These are phyloP conservation scores for Dromiciops gliroides DNA, from an alignment of 2,113 vertebrate species.

Conservation along the genomic window DNA sequence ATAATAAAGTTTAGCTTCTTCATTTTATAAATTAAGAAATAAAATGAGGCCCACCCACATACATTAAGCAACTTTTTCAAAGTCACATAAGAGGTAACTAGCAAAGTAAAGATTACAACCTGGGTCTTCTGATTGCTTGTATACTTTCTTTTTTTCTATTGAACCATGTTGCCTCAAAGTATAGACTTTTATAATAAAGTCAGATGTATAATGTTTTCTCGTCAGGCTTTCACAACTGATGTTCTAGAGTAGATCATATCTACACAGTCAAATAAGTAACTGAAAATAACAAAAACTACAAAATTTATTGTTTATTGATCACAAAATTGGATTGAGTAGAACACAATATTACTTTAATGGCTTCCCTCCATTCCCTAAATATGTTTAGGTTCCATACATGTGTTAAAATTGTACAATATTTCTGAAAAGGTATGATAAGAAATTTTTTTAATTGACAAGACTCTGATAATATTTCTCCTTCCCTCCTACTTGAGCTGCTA, in stretches of 20 bases:
- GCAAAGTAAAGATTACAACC: not conserved
- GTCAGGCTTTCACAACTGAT: not conserved
- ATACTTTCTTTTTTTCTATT: not conserved
- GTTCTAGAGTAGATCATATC: not conserved
- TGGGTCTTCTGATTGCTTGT: not conserved
- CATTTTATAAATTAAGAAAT: not conserved
- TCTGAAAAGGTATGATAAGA: not conserved
- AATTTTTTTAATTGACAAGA: not conserved
- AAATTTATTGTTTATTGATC: not conserved
- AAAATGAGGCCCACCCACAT: not conserved
- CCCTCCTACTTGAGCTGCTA: not conserved
- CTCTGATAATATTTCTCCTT: not conserved
- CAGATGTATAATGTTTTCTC: not conserved
- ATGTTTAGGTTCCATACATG: not conserved
- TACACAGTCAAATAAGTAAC: not conserved
- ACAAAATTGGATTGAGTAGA: not conserved
- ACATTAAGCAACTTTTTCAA: not conserved
- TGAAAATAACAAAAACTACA: not conserved
- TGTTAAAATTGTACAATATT: not conserved
- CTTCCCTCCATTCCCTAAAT: not conserved
- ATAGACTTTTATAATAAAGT: not conserved
- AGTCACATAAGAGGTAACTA: not conserved
- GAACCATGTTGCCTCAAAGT: not conserved
- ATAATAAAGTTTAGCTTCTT: not conserved
- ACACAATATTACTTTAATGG: not conserved